Conservation (phyloP, 2,797 vertebrate species). For the Selene dorsalis region DNA sequence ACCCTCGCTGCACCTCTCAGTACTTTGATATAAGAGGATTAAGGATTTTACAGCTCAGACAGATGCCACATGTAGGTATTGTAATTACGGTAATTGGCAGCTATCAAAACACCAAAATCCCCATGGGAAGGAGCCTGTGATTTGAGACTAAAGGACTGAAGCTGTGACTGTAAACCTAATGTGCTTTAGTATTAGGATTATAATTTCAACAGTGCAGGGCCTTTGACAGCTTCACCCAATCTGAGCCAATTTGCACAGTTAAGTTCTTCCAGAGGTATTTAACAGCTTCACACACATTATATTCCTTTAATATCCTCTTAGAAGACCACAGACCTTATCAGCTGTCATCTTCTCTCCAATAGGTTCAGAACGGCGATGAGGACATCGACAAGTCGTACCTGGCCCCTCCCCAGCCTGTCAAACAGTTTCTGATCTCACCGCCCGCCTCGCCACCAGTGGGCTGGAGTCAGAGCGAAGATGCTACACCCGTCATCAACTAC, state of each 20-base stretch:
- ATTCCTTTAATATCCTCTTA: background rate
- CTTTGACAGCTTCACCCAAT: background rate
- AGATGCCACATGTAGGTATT: slow-evolving; percentile 54
- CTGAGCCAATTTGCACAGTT: background rate
- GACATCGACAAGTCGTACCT: slow-evolving; percentile 93
- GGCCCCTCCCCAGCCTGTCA: slow-evolving; percentile 92
- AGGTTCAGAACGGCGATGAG: slow-evolving; percentile 91
- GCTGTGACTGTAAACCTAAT: background rate
- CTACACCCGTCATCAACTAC: slow-evolving; percentile 94
- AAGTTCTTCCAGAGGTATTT: background rate
- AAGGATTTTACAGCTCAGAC: slow-evolving; percentile 51
- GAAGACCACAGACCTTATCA: background rate
- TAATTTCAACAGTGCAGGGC: background rate
- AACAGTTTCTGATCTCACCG: slow-evolving; percentile 98
- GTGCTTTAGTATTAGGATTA: slow-evolving; percentile 6
- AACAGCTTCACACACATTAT: background rate
- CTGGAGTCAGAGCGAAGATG: slow-evolving; percentile 97
- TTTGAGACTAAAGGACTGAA: slow-evolving; percentile 27
- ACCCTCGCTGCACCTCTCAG: slow-evolving; percentile 44
- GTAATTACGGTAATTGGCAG: slow-evolving; percentile 62
- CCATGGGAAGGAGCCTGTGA: slow-evolving; percentile 22
- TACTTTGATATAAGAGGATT: slow-evolving; percentile 64
- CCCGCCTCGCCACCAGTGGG: slow-evolving; percentile 95
- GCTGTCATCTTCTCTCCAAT: slow-evolving; percentile 10
- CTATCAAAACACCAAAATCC: slow-evolving; percentile 53